These are phyloP conservation scores for Australoheros scitulus DNA, from an alignment of 2,113 vertebrate species.

Conservation along the genomic window DNA sequence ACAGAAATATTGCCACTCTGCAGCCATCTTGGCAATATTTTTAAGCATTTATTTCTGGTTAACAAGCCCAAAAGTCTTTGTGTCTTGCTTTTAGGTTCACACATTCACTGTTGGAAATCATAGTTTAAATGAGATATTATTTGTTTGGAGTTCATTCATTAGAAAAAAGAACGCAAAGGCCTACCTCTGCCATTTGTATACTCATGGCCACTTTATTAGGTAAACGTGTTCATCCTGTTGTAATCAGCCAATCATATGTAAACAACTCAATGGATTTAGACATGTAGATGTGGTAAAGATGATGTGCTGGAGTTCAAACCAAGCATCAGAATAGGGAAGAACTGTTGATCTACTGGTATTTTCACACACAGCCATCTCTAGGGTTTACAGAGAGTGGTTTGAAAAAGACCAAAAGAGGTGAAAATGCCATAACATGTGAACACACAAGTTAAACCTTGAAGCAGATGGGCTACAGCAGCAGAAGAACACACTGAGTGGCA, in stretches of 20 bases:
- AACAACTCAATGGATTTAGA: neutral
- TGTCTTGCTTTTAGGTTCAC: neutral
- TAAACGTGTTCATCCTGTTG: neutral
- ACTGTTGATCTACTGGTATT: neutral
- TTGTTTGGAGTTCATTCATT: neutral
- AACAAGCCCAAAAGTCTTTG: neutral
- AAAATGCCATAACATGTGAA: too few relatives aligned
- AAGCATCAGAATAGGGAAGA: rapidly evolving
- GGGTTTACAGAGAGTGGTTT: too few relatives aligned
- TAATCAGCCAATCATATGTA: neutral
- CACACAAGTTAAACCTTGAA: too few relatives aligned
- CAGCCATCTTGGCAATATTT: neutral
- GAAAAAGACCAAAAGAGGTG: too few relatives aligned
- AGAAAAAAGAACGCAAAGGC: neutral
- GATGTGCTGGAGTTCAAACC: neutral
- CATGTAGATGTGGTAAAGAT: neutral
- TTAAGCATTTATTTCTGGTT: neutral
- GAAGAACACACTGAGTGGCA: neutral
- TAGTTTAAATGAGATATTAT: neutral
- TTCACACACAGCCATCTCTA: too few relatives aligned
- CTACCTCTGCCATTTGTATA: neutral
- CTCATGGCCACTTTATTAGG: neutral
- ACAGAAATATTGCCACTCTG: neutral
- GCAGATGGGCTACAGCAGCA: neutral
- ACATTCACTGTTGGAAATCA: neutral